These are phyloP conservation scores for Calameuta idolon DNA, from an alignment of 2,888 invertebrate species.

Conservation along the genomic window DNA sequence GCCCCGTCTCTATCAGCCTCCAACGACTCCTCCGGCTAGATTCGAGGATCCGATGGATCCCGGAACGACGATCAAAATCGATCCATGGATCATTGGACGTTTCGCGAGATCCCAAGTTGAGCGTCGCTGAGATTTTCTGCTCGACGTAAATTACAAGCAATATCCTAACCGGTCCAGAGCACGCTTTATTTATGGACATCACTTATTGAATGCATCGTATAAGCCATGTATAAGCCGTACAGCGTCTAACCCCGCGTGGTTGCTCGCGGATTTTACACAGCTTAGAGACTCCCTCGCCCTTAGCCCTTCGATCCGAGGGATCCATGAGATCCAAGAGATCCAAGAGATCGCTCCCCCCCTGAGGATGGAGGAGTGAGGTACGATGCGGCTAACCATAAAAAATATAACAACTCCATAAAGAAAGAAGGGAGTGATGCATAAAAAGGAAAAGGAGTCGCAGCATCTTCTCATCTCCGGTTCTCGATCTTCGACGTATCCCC, in stretches of 20 bases:
- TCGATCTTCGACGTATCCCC: conserved; percentile 6
- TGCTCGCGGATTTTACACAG: conserved; percentile 7
- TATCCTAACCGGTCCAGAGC: conserved; percentile 49
- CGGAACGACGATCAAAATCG: too few relatives aligned
- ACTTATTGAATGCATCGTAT: conserved; percentile 48
- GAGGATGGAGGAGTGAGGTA: neutral
- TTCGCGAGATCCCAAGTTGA: neutral
- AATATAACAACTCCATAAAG: conserved; percentile 27
- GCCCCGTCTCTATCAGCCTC: neutral
- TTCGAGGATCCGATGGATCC: neutral
- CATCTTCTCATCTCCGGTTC: conserved; percentile 12
- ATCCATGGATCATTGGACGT: neutral
- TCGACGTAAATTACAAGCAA: conserved; percentile 53
- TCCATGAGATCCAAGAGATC: conserved; percentile 6
- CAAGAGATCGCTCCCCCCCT: conserved; percentile 5
- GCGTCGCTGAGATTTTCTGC: conserved; percentile 39
- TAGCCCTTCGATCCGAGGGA: conserved; percentile 4
- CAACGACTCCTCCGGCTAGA: neutral
- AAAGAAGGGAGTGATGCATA: conserved; percentile 18
- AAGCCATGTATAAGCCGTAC: conserved; percentile 26
- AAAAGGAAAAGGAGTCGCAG: conserved; percentile 13
- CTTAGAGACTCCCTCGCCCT: conserved; percentile 1
- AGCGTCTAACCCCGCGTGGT: conserved; percentile 8
- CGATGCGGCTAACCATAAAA: conserved; percentile 21
- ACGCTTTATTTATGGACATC: conserved; percentile 50